A percentile compares a stretch with the other conserved stretches of the same genome.
These are phyloP conservation scores for Turdus rufiventris DNA, from an alignment of 2,113 vertebrate genomes.

Conservation along the genomic window DNA sequence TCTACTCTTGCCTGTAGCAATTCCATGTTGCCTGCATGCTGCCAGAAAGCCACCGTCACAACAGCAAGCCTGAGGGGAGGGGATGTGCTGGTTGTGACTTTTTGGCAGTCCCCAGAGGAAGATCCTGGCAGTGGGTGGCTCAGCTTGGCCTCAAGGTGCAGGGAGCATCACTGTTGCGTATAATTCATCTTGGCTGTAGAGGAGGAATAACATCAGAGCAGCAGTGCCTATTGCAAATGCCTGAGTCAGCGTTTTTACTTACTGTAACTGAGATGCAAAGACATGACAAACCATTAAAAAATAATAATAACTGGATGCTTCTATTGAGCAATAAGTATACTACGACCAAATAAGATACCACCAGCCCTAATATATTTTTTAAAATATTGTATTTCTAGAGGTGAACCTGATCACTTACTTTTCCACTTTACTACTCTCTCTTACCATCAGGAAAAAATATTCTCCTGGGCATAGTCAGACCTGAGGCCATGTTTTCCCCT, in stretches of 20 bases:
- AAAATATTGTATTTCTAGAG: neutral
- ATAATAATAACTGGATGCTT: neutral
- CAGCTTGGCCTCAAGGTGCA: rapidly evolving
- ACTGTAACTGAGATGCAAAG: neutral
- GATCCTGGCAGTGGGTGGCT: neutral
- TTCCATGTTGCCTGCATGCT: rapidly evolving
- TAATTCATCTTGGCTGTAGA: neutral
- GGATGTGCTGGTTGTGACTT: neutral
- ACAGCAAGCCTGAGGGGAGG: neutral
- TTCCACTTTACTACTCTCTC: neutral
- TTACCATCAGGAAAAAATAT: neutral
- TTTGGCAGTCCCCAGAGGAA: neutral
- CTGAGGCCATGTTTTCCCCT: neutral
- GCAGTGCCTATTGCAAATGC: neutral
- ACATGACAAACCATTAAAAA: neutral
- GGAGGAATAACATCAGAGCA: neutral
- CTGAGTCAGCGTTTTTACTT: neutral
- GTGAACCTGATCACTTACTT: neutral
- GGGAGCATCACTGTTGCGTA: neutral
- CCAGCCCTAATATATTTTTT: neutral
- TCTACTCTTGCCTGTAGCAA: neutral
- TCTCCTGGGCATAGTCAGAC: neutral
- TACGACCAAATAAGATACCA: too few species aligned
- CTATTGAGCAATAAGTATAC: neutral
- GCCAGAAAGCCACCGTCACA: neutral